A percentile compares a stretch with the other conserved stretches of the same genome.
Conservation (phyloP, 2,797 vertebrate genomes). For the Helostoma temminkii region DNA sequence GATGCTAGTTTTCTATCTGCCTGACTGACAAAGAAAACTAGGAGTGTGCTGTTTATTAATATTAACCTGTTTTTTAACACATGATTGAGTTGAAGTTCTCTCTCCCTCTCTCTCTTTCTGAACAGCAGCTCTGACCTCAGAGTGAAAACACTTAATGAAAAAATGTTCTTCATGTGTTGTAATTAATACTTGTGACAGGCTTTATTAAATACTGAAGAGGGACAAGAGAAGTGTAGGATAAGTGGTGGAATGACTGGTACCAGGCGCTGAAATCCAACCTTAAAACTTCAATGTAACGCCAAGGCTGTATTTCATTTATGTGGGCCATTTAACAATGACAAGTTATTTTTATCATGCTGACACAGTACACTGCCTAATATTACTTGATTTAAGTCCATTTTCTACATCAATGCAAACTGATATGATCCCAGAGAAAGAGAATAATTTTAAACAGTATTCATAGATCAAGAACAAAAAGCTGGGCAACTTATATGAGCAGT, state of each 20-base stretch:
- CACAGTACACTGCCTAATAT: conserved; percentile 34
- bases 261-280: conserved; percentile 28
- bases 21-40: conserved; percentile 36
- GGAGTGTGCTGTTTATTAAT: conserved; percentile 13
- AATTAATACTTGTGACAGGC: conserved; percentile 51
- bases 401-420: conserved; percentile 34
- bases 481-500: conserved; percentile 17
- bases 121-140: conserved; percentile 6
- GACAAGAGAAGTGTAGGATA: conserved; percentile 6
- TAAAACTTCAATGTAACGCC: conserved; percentile 2
- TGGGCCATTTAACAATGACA: conserved; percentile 33
- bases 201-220: conserved; percentile 26
- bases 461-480: conserved; percentile 38
- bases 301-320: conserved; percentile 46
- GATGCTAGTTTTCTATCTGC: conserved; percentile 16
- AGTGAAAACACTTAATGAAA: background rate
- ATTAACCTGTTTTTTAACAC: conserved; percentile 12
- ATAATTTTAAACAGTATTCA: conserved; percentile 44
- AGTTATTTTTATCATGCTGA: conserved; percentile 52
- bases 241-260: conserved; percentile 5
- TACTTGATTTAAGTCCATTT: conserved; percentile 55
- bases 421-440: conserved; percentile 35
- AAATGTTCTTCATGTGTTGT: conserved; percentile 1
- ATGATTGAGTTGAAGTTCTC: conserved; percentile 5
- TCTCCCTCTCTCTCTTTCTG: background rate